Evolutionary conservation across 37 sponge, comb jelly and placozoan genomes (phyloP), one percentile per base, ranked within the genome.

Genomic region (Bolinopsis microptera): DNA sequence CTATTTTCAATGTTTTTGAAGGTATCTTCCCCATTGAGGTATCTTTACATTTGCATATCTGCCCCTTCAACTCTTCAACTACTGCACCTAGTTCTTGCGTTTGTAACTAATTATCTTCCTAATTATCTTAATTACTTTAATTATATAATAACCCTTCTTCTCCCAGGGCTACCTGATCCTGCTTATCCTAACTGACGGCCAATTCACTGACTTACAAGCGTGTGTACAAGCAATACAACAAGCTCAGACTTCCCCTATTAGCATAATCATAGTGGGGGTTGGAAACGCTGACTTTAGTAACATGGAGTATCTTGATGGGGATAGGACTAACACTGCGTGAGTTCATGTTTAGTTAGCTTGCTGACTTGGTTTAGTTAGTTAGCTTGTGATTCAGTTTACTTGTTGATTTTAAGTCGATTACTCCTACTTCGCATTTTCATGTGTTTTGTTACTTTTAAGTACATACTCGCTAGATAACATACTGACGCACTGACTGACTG

Each of bases 261-360:
- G 69, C 25, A 92, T 92, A 3, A 92, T 92, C 23, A 92, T 92
- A 28, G 92, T 92, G 5, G 92, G 92, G 33, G 92, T 92, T 30
- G 92, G 92, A 2, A 69, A 69, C 36, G 92, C 92, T 68, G 92
- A 92, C 68, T 92, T 92, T 40, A 30, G 69, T 8, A 31, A 30
- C 34, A 92, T 92, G 92, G 92, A 92, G 69, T 28, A 61, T 13
- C 34, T 92, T 3, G 92, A 92, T 31, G 92, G 92, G 9, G 92
- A 92, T 37, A 80, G 82, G 82, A 28, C 26, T 5, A 72, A 72
- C 61, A 18, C 61, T 18, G 61, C 61, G 61, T 48, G 5, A 48
- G 61, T 48, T 48, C 13, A n/a, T n/a, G n/a, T n/a, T n/a, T n/a
- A n/a, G n/a, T n/a, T n/a, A n/a, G n/a, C n/a, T n/a, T n/a, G n/a